Percentiles rank a stretch among this genome's conserved stretches.
phyloP scores from a whole-genome alignment of 2,797 vertebrate genomes.

The Onychomys arenicola region DNA sequence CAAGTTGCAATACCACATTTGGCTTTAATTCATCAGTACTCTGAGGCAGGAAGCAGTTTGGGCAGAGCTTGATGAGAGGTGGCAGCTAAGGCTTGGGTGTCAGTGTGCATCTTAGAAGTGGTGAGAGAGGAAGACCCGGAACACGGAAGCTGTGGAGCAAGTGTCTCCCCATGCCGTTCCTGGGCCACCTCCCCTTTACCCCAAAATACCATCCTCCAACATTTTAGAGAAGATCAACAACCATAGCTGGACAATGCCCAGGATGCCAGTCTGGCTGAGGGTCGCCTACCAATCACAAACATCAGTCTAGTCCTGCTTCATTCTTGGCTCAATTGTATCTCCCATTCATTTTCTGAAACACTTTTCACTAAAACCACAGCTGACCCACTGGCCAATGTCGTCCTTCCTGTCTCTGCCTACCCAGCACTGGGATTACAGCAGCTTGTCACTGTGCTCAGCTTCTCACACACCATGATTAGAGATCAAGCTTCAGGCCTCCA shows the following conservation, averaged over 20 bases:
- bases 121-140: slow-evolving; percentile 43
- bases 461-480: not conserved
- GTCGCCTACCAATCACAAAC: accelerated
- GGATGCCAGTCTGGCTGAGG: not conserved
- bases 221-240: not conserved
- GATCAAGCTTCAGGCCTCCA: too few relatives aligned
- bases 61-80: too few relatives aligned
- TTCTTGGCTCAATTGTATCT: not conserved
- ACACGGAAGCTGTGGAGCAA: slow-evolving; percentile 10
- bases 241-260: too few relatives aligned
- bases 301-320: not conserved
- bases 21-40: too few relatives aligned
- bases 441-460: not conserved
- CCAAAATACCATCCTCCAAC: not conserved
- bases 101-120: not conserved
- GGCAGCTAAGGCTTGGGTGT: too few relatives aligned
- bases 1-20: too few relatives aligned
- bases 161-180: accelerated
- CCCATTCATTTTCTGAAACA: not conserved
- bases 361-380: not conserved
- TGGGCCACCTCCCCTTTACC: not conserved
- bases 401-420: not conserved
- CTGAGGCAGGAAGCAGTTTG: not conserved
- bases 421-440: not conserved
- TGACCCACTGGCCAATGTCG: not conserved